Percentiles rank a stretch among this genome's conserved stretches.
These are phyloP conservation scores for Quiscalus mexicanus DNA, from an alignment of 2,113 vertebrate species.

Conservation along the genomic window DNA sequence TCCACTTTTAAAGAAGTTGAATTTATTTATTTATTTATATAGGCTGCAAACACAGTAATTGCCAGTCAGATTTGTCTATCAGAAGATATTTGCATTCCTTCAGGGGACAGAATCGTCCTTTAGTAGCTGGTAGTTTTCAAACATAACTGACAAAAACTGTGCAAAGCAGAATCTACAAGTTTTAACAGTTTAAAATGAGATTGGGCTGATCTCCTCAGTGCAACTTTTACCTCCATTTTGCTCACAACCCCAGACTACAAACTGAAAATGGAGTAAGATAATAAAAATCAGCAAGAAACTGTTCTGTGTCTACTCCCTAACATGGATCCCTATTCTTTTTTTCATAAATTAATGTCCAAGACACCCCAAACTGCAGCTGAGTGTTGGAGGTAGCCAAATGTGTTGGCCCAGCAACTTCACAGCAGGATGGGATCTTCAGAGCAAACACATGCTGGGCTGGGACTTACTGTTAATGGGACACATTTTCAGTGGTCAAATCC, in stretches of 20 bases:
- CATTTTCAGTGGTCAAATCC: not conserved
- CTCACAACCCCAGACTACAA: not conserved
- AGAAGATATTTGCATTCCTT: not conserved
- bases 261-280: not conserved
- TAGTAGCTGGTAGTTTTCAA: not conserved
- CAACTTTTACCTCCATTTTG: not conserved
- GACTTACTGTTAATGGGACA: not conserved
- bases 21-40: fast-evolving
- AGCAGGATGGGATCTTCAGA: not conserved
- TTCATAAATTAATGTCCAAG: not conserved
- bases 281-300: not conserved
- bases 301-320: not conserved
- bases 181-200: not conserved
- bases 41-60: not conserved
- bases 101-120: not conserved
- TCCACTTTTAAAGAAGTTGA: not conserved
- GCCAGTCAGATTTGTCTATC: not conserved
- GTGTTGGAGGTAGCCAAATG: not conserved
- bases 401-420: not conserved
- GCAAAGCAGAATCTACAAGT: not conserved
- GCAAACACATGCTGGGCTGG: not conserved
- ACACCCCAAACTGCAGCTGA: not conserved
- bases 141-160: not conserved
- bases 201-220: not conserved
- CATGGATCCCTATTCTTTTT: not conserved